Evolutionary conservation across 35 echinoderm and acorn worm genomes (phyloP).

Genomic region (Anneissia japonica): DNA sequence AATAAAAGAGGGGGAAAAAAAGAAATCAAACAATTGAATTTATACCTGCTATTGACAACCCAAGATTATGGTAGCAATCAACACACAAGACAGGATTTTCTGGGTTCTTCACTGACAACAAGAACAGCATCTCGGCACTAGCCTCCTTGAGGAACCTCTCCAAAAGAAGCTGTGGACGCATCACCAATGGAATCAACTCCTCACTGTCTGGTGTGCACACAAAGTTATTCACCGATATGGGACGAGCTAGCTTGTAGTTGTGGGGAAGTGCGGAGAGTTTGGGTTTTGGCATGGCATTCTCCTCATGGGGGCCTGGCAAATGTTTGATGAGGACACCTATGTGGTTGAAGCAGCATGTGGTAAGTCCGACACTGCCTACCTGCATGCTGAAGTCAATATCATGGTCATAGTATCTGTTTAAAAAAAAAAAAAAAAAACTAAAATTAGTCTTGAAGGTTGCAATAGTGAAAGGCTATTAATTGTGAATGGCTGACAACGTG

Average conservation of each 20-base stretch:
- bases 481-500: background rate
- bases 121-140: constrained; percentile 52
- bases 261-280: background rate
- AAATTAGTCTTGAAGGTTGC: background rate
- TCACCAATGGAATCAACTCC: constrained; percentile 48
- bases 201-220: constrained; percentile 83
- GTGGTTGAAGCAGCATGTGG: constrained; percentile 34
- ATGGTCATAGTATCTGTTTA: constrained; percentile 58
- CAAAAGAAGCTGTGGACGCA: constrained; percentile 74
- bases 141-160: constrained; percentile 65
- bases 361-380: constrained; percentile 21
- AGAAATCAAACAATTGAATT: too few species aligned
- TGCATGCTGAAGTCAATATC: constrained; percentile 86
- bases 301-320: constrained; percentile 9
- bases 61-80: constrained; percentile 75
- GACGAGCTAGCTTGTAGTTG: constrained; percentile 7
- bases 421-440: background rate
- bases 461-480: background rate
- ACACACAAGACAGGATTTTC: constrained; percentile 67
- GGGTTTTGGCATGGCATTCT: constrained; percentile 31
- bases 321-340: constrained; percentile 61
- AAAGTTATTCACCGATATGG: constrained; percentile 44
- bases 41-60: constrained; percentile 61
- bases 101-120: constrained; percentile 19
- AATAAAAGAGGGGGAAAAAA: too few species aligned